Evolutionary conservation across 2,888 invertebrate genomes (phyloP).

Genomic region (Apamea anceps): DNA sequence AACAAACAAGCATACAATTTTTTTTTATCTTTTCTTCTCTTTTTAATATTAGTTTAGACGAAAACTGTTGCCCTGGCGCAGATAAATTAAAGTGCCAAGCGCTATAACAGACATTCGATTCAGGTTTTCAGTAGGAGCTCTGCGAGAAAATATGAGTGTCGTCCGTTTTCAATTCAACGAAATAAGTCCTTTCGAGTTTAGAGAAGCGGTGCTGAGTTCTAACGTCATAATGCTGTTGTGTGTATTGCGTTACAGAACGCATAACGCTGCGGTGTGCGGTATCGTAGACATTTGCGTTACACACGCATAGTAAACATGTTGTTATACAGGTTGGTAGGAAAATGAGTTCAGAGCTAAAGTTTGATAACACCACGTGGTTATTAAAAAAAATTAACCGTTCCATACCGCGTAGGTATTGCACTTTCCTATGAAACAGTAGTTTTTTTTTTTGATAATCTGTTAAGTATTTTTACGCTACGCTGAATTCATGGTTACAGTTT

Average conservation of each 20-base stretch:
- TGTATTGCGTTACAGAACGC: not conserved
- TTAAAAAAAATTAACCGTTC: too few species aligned
- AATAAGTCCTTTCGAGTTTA: not conserved
- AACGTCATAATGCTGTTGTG: too few species aligned
- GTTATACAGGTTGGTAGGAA: too few species aligned
- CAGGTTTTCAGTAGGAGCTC: constrained; percentile 18
- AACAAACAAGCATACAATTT: not conserved
- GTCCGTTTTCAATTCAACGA: constrained; percentile 4
- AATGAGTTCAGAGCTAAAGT: too few species aligned
- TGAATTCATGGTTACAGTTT: not conserved
- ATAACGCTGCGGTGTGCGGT: not conserved
- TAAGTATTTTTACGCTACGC: too few species aligned
- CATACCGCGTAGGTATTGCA: too few species aligned
- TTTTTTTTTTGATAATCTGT: too few species aligned
- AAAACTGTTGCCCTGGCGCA: not conserved
- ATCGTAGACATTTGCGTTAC: not conserved
- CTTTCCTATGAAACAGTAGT: not conserved
- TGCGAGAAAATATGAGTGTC: constrained; percentile 19
- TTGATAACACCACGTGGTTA: too few species aligned
- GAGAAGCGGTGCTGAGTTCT: not conserved
- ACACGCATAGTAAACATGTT: not conserved
- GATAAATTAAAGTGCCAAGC: constrained; percentile 42
- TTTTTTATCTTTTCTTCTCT: not conserved
- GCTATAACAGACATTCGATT: constrained; percentile 40
- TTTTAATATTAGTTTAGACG: not conserved